Percentiles rank a stretch among this genome's conserved stretches.
Conservation (phyloP, 2,888 invertebrate species). For the Oligia strigilis region DNA sequence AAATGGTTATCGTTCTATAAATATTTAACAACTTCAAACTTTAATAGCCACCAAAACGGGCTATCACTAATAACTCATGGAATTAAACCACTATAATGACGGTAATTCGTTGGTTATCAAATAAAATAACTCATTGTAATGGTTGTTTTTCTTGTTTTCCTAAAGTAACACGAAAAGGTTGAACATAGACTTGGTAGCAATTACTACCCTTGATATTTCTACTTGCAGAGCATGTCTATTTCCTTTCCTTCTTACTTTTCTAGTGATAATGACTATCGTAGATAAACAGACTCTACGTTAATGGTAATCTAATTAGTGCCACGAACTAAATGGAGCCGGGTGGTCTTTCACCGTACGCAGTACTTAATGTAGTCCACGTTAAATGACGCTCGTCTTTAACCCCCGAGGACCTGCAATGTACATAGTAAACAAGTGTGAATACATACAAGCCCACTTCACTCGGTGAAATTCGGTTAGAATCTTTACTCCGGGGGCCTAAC, state of each 20-base stretch:
- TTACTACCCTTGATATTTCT: not conserved
- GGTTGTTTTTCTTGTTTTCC: not conserved
- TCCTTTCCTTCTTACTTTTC: not conserved
- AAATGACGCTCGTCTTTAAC: slow-evolving; percentile 54
- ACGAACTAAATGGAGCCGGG: slow-evolving; percentile 36
- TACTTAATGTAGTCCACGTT: slow-evolving; percentile 46
- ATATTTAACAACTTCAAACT: not conserved
- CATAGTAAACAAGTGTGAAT: slow-evolving; percentile 44
- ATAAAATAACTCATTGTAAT: not conserved
- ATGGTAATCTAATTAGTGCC: slow-evolving; percentile 60
- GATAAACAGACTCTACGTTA: slow-evolving; percentile 49
- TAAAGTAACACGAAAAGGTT: not conserved
- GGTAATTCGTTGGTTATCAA: not conserved
- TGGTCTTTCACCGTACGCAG: slow-evolving; percentile 27
- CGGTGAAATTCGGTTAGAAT: slow-evolving; percentile 48
- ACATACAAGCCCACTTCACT: slow-evolving; percentile 46
- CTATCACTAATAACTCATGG: not conserved
- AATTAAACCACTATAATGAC: slow-evolving; percentile 7
- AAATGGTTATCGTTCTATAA: not conserved
- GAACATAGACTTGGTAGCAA: not conserved
- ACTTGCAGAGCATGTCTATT: slow-evolving; percentile 10
- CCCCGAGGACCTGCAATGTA: slow-evolving; percentile 39
- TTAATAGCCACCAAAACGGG: not conserved
- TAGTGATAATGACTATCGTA: slow-evolving; percentile 28
- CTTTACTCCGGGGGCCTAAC: slow-evolving; percentile 52